These are phyloP conservation scores for Tenthredo amoena DNA, from an alignment of 2,888 invertebrate genomes.

Conservation along the genomic window DNA sequence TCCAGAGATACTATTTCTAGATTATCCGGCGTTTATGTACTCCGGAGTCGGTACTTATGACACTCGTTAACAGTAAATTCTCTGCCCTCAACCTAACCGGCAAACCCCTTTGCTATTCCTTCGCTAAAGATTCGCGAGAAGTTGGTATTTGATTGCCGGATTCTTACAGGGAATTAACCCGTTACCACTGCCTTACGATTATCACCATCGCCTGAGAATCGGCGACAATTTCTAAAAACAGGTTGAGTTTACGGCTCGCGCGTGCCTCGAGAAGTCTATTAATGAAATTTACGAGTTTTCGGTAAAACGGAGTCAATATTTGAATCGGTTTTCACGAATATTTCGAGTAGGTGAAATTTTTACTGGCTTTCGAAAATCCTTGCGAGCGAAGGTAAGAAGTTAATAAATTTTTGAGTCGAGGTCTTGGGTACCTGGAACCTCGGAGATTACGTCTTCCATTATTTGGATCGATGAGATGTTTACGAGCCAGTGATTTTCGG, in stretches of 20 bases:
- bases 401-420: too few species aligned
- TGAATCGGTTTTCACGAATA: not conserved
- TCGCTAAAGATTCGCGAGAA: not conserved
- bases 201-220: not conserved
- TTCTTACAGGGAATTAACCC: conserved; percentile 26
- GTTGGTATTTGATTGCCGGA: conserved; percentile 9
- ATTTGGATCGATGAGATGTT: not conserved
- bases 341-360: not conserved
- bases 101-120: not conserved
- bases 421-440: not conserved
- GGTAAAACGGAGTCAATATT: not conserved
- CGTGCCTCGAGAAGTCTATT: not conserved
- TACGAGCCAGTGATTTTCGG: not conserved
- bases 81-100: not conserved
- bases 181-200: conserved; percentile 27
- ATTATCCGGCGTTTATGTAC: conserved; percentile 72
- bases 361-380: too few species aligned
- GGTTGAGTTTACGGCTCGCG: not conserved
- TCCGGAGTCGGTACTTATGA: conserved; percentile 68
- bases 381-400: too few species aligned
- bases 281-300: not conserved
- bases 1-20: conserved; percentile 69
- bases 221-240: not conserved
- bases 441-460: not conserved
- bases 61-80: conserved; percentile 72